phyloP scores from a whole-genome alignment of 2,888 invertebrate species.

The Ornithoptera alexandrae region DNA sequence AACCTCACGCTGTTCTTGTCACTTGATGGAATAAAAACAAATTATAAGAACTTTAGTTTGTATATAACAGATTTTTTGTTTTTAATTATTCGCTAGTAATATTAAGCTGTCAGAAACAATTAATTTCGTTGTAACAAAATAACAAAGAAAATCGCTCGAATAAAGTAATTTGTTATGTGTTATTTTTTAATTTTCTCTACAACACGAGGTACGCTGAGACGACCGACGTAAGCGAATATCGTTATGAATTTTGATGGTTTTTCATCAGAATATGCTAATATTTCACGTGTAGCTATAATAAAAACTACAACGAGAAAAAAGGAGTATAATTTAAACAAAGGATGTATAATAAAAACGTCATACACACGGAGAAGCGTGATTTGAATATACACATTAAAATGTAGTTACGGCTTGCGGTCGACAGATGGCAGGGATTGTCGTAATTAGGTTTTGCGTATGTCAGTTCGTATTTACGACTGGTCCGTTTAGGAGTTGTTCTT shows the following conservation, averaged over 20 bases:
- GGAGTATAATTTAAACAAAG: neutral
- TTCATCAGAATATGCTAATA: constrained; percentile 17
- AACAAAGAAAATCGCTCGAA: neutral
- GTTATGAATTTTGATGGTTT: constrained; percentile 20
- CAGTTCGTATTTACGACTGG: constrained; percentile 28
- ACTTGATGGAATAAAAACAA: too few species aligned
- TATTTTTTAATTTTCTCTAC: constrained; percentile 20
- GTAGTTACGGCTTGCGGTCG: constrained; percentile 33
- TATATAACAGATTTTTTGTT: too few species aligned
- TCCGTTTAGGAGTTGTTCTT: too few species aligned
- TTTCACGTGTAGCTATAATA: constrained; percentile 1
- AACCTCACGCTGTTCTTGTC: too few species aligned
- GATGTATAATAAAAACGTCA: neutral
- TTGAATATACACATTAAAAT: constrained; percentile 39
- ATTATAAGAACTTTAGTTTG: too few species aligned
- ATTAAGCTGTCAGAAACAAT: too few species aligned
- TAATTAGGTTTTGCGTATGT: constrained; percentile 28
- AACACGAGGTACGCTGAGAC: constrained; percentile 5
- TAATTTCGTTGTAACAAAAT: too few species aligned
- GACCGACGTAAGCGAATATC: constrained; percentile 14
- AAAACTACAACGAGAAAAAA: neutral
- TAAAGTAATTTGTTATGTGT: constrained; percentile 5
- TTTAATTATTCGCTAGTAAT: too few species aligned
- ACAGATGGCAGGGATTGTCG: constrained; percentile 39
- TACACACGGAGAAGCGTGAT: constrained; percentile 21